A percentile compares a stretch with the other conserved stretches of the same genome.
Evolutionary conservation across 1,140 invertebrate species (phyloP).

Genomic region (Zaprionus nigranus): DNA sequence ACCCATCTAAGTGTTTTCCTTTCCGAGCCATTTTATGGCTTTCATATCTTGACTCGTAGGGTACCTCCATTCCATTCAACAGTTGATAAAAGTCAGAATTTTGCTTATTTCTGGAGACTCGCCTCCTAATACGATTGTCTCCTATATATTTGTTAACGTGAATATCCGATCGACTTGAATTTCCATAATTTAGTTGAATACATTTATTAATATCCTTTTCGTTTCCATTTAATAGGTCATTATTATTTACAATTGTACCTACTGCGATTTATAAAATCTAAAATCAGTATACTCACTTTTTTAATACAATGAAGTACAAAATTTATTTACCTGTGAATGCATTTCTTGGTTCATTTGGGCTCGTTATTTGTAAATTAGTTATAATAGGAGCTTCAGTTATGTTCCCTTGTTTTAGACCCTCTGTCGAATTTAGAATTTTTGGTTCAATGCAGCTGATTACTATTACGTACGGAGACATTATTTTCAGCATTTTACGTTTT

Average conservation of each 20-base stretch:
- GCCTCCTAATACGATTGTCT: neutral
- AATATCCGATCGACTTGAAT: neutral
- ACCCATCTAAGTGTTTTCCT: neutral
- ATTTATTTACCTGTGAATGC: neutral
- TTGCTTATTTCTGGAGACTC: neutral
- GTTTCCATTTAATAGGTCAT: neutral
- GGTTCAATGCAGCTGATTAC: slow-evolving; percentile 43
- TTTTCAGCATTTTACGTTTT: slow-evolving; percentile 31
- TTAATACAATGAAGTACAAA: neutral
- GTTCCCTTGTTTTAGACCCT: neutral
- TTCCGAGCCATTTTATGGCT: neutral
- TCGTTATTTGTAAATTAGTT: neutral
- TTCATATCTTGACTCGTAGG: neutral
- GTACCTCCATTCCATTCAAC: neutral
- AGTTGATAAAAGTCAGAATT: neutral
- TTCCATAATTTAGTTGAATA: neutral
- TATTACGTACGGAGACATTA: slow-evolving; percentile 62
- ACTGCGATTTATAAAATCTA: neutral
- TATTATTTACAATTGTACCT: neutral
- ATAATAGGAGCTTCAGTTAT: neutral
- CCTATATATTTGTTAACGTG: neutral
- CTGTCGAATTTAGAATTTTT: slow-evolving; percentile 44
- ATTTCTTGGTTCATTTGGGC: neutral
- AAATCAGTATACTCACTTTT: neutral
- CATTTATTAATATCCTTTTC: neutral